A percentile compares a stretch with the other conserved stretches of the same genome.
phyloP scores from a whole-genome alignment of 2,113 vertebrate species.

The Misgurnus mizolepis region DNA sequence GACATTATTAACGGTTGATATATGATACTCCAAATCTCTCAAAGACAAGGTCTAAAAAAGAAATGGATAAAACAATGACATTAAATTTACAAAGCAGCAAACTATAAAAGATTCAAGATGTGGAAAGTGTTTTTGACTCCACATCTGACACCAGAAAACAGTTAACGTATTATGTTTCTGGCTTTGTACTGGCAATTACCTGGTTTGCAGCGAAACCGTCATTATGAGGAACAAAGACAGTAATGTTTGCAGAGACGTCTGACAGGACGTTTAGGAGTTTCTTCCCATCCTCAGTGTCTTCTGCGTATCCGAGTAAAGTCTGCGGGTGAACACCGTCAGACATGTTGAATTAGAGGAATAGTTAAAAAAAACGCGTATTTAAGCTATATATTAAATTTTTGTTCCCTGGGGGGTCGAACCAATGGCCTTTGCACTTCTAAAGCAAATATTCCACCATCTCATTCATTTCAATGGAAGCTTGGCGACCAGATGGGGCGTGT shows the following conservation, averaged over 20 bases:
- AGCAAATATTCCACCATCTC: too few species aligned
- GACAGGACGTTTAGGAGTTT: slow-evolving; percentile 81
- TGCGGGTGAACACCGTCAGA: slow-evolving; percentile 51
- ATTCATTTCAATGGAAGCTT: too few species aligned
- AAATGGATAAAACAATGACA: background rate
- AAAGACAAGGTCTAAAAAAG: slow-evolving; percentile 80
- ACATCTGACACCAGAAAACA: background rate
- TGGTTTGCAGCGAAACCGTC: slow-evolving; percentile 81
- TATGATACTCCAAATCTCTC: slow-evolving; percentile 88
- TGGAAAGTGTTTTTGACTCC: too few species aligned
- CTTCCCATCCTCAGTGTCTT: slow-evolving; percentile 72
- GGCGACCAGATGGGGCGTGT: too few species aligned
- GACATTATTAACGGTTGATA: slow-evolving; percentile 76
- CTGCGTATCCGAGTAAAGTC: slow-evolving; percentile 83
- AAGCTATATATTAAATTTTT: too few species aligned
- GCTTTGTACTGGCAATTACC: slow-evolving; percentile 66
- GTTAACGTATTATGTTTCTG: background rate
- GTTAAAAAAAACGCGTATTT: too few species aligned
- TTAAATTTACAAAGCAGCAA: too few species aligned
- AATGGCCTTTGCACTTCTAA: too few species aligned
- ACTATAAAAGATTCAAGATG: too few species aligned
- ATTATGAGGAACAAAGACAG: slow-evolving; percentile 88
- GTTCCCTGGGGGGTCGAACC: too few species aligned
- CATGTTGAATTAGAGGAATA: background rate
- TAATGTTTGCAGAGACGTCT: slow-evolving; percentile 77